Base-by-base conservation (phyloP, 2,797 vertebrate species). In the Myotis pilosus region DNA sequence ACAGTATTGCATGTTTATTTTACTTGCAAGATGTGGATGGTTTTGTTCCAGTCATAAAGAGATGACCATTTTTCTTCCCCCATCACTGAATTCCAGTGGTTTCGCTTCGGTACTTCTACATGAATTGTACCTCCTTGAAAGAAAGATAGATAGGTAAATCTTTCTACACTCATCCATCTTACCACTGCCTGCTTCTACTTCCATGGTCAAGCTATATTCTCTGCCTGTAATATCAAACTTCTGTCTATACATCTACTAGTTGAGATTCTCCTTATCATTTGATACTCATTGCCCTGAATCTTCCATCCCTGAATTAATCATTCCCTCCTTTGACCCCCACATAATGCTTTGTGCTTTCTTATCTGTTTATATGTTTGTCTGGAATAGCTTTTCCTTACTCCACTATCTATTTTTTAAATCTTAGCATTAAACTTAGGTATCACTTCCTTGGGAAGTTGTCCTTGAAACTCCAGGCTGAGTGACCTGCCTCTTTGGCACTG, bases 1-100 rank as follows among this genome's bases (percentile, higher is more conserved):
- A 92, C 23, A 76, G 38, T 78, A 86, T 12, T 12, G 64, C 78
- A 44, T 33, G 49, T 95, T 96, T 97, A 96, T 89, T 96, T 72
- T 62, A 55, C 86, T 84, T 81, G 57, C 66, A 72, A 87, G 55
- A 66, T 41, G 74, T 75, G 41, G 25, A 76, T 80, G 76, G 38
- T 86, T 94, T 75, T 53, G 69, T 91, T 88, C 72, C 91, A n/a
- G 38, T 38, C 78, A 53, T 47, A 68, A 81, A 49, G 44, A 83
- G 64, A 84, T 85, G 57, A 74, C 33, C 9, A 23, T 75, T 84
- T 91, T 41, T 41, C 66, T 87, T 47, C 79, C 83, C 71, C 57
- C 64, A 93, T 5, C 12, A 89, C 64, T 92, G 55, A 91, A 66
- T 83, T 15, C 28, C 38, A 87, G 75, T 69, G 16, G 19, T 94